Base-by-base conservation (phyloP, 2,113 vertebrate species). In the Capreolus pygargus region DNA sequence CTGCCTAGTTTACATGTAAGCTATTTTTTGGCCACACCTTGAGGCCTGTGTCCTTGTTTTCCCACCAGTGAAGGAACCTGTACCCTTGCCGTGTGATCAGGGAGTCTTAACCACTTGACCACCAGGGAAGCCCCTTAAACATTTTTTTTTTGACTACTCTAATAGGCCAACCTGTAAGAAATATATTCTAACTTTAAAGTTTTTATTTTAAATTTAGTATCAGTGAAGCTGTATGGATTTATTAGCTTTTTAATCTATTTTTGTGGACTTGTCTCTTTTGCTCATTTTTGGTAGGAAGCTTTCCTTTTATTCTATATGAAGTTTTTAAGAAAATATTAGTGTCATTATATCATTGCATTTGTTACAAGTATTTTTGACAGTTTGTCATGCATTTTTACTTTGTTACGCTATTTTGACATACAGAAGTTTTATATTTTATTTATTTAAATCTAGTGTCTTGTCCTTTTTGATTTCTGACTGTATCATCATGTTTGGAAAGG, bases 141-240 rank as follows among this genome's bases (percentile, higher is more conserved):
- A n/a, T 36, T 82, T 14, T 25, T 70, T 70, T 82, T 82, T 54
- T 52, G 6, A 54, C 50, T 82, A 54, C 54, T 54, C 50, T n/a
- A 61, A 83, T 83, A 55, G 81, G 33, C 21, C 81, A 55, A 27
- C 81, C n/a, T 55, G 25, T 36, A 83, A 83, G 52, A 55, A 83
- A 61, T 50, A 27, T 88, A 58, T 50, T 70, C 19, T 25, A 81
- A 14, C 54, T 74, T 89, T 47, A 57, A 70, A 5, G 10, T 33
- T 85, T 93, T 97, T 84, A 84, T 57, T 96, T 94, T 94, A 90
- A 94, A 82, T 85, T 85, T 60, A 88, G 17, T 90, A 45, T 30
- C 45, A 87, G 1, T 95, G 36, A 60, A 43, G n/a, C 86, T 52
- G 1, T 30, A 47, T 36, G 21, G 61, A 64, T 39, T 50, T 95